phyloP scores from a whole-genome alignment of 2,113 vertebrate genomes.

The Egretta garzetta region DNA sequence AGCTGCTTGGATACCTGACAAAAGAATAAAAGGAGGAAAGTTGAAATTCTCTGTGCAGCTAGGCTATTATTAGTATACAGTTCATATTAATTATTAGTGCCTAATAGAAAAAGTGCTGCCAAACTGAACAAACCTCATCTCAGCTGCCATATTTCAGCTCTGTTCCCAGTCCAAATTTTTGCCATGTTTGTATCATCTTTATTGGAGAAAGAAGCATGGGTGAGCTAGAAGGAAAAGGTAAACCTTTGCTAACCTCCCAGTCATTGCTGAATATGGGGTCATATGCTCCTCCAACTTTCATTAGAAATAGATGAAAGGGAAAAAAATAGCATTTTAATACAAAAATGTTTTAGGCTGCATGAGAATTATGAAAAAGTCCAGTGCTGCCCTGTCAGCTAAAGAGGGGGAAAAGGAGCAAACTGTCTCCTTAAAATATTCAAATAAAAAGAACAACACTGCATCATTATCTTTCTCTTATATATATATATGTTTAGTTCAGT shows the following conservation, averaged over 20 bases:
- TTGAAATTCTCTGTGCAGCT: not conserved
- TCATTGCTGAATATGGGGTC: constrained; percentile 30
- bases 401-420: constrained; percentile 53
- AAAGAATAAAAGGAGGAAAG: not conserved
- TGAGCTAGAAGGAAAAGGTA: constrained; percentile 18
- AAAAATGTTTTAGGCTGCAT: constrained; percentile 62
- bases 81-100: not conserved
- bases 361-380: constrained; percentile 71
- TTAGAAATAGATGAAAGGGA: constrained; percentile 63
- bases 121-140: not conserved
- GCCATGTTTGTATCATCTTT: not conserved
- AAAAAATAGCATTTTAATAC: constrained; percentile 65
- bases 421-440: constrained; percentile 70
- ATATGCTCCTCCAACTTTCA: constrained; percentile 44
- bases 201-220: not conserved
- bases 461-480: constrained; percentile 47
- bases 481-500: constrained; percentile 45
- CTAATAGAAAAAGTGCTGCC: not conserved
- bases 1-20: not conserved
- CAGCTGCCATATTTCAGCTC: not conserved
- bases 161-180: not conserved
- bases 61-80: not conserved
- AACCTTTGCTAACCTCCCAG: constrained; percentile 27
- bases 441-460: constrained; percentile 59
- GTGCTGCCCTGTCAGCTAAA: constrained; percentile 56